phyloP scores from a whole-genome alignment of 2,888 invertebrate genomes.

The Drosophila gaucha region DNA sequence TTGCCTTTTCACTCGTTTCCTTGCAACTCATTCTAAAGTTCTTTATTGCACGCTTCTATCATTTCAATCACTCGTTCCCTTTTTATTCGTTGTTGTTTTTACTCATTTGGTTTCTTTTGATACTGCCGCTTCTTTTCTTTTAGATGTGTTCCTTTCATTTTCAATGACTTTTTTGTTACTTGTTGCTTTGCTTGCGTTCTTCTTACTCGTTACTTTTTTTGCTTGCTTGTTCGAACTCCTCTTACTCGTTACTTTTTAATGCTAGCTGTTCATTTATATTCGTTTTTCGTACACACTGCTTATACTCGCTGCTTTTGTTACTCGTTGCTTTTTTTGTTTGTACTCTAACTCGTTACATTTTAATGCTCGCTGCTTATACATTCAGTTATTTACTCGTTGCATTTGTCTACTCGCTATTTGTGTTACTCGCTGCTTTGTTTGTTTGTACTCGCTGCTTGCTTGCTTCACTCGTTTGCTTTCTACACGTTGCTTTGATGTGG shows the following conservation, averaged over 20 bases:
- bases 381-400: background rate
- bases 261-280: too few relatives aligned
- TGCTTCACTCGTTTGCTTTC: background rate
- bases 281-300: background rate
- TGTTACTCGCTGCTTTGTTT: background rate
- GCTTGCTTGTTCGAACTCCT: background rate
- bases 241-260: constrained; percentile 4
- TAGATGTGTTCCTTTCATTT: too few relatives aligned
- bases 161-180: background rate
- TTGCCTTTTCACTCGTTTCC: too few relatives aligned
- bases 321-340: background rate
- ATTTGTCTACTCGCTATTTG: background rate
- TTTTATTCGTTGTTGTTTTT: too few relatives aligned
- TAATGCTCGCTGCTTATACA: too few relatives aligned
- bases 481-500: background rate
- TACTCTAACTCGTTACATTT: background rate
- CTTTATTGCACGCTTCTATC: too few relatives aligned
- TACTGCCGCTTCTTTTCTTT: too few relatives aligned
- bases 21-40: too few relatives aligned
- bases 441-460: background rate
- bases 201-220: background rate
- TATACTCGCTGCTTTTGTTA: background rate
- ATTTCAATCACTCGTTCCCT: too few relatives aligned
- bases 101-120: too few relatives aligned
- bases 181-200: background rate